Evolutionary conservation across 1,140 invertebrate genomes (phyloP).

Genomic region (Chrysomallon squamiferum): DNA sequence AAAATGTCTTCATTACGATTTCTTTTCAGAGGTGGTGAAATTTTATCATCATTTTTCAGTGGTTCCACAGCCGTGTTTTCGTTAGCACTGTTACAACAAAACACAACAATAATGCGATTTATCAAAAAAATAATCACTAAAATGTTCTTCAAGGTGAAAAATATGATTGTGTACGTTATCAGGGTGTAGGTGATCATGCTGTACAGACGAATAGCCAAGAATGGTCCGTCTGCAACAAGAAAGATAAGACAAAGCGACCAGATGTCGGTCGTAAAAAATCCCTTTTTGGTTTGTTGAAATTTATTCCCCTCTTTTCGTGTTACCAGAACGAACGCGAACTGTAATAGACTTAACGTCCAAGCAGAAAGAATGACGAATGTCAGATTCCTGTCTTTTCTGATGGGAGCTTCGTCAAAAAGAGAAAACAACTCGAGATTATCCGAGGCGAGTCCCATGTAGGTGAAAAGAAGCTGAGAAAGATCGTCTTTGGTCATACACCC

Average conservation of each 20-base stretch:
- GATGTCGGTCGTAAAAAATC: too few relatives aligned
- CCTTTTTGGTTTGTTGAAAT: too few relatives aligned
- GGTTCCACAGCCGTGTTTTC: too few relatives aligned
- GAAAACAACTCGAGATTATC: constrained; percentile 96
- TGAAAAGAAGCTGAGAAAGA: constrained; percentile 84
- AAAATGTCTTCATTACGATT: too few relatives aligned
- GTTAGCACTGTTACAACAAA: too few relatives aligned
- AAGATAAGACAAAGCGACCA: too few relatives aligned
- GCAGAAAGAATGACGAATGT: constrained; percentile 35
- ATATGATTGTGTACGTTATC: constrained; percentile 88
- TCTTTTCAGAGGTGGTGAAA: too few relatives aligned
- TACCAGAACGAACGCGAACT: too few relatives aligned
- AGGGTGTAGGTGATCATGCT: constrained; percentile 83
- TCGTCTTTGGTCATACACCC: constrained; percentile 83
- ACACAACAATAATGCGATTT: constrained; percentile 35
- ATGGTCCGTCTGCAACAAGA: constrained; percentile 87
- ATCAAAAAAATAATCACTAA: constrained; percentile 77
- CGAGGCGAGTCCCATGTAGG: constrained; percentile 77
- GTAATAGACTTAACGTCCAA: constrained; percentile 80
- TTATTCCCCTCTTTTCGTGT: too few relatives aligned
- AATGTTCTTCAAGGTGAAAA: constrained; percentile 88
- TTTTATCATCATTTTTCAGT: too few relatives aligned
- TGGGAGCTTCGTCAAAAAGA: constrained; percentile 71
- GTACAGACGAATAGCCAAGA: constrained; percentile 79
- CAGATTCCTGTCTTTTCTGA: constrained; percentile 29